These are phyloP conservation scores for Indicator maculatus DNA, from an alignment of 2,113 vertebrate species.

Conservation along the genomic window DNA sequence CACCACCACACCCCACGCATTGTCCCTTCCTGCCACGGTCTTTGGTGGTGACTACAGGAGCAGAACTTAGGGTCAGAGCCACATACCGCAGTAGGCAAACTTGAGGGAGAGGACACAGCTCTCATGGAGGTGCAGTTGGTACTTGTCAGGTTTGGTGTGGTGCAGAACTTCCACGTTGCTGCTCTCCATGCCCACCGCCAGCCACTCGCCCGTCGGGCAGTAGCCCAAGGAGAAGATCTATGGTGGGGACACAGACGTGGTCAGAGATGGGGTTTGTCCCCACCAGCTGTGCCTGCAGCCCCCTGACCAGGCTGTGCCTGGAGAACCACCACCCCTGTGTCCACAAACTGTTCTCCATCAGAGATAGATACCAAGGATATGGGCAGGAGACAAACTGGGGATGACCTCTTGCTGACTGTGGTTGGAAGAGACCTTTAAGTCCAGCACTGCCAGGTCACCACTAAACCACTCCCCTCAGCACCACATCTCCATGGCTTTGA, in stretches of 20 bases:
- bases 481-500: not conserved
- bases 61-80: fast-evolving
- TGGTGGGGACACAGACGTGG: fast-evolving
- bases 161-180: constrained; percentile 97
- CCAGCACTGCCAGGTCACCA: not conserved
- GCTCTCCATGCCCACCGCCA: constrained; percentile 98
- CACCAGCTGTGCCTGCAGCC: not conserved
- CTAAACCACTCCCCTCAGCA: not conserved
- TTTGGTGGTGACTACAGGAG: not conserved
- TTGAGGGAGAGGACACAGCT: constrained; percentile 98
- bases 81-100: constrained; percentile 91
- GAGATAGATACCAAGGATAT: not conserved
- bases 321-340: not conserved
- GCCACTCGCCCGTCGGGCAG: constrained; percentile 96
- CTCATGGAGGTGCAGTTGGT: constrained; percentile 97
- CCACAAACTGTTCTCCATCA: not conserved
- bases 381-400: not conserved
- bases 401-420: not conserved
- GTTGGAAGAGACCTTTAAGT: not conserved
- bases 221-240: constrained; percentile 97
- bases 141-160: constrained; percentile 96
- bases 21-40: fast-evolving
- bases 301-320: not conserved
- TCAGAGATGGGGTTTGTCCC: not conserved
- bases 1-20: fast-evolving